phyloP scores from a whole-genome alignment of 2,888 invertebrate genomes.

The Amaurobius ferox region DNA sequence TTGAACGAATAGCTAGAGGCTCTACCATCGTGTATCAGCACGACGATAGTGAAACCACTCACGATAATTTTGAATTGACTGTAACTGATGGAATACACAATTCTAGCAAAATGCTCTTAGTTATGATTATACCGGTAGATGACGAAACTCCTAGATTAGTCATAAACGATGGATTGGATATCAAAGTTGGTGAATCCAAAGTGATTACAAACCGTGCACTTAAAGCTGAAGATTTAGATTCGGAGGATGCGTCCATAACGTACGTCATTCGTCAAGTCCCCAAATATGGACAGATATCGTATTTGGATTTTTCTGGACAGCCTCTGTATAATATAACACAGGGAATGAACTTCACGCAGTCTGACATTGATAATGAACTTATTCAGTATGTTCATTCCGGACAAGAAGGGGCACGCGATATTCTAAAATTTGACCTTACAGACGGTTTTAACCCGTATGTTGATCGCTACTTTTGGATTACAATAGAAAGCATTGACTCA shows the following conservation, averaged over 20 bases:
- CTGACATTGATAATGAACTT: conserved; percentile 76
- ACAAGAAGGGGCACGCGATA: conserved; percentile 76
- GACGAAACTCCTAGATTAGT: conserved; percentile 78
- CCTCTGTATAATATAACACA: conserved; percentile 75
- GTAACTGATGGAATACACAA: conserved; percentile 77
- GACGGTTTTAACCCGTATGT: conserved; percentile 77
- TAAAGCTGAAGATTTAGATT: conserved; percentile 77
- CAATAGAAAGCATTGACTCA: conserved; percentile 77
- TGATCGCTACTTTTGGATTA: conserved; percentile 77
- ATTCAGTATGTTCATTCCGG: conserved; percentile 77
- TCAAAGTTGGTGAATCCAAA: conserved; percentile 76
- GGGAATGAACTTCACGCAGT: conserved; percentile 77
- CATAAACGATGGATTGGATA: conserved; percentile 77
- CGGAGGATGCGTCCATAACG: conserved; percentile 76
- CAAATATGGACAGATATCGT: conserved; percentile 76
- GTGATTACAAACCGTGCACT: conserved; percentile 76
- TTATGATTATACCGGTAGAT: conserved; percentile 77
- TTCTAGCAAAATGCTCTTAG: conserved; percentile 76
- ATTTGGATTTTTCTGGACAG: conserved; percentile 47
- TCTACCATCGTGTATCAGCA: conserved; percentile 78
- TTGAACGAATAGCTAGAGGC: conserved; percentile 76
- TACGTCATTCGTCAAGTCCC: conserved; percentile 77
- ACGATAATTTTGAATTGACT: conserved; percentile 77
- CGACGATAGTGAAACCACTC: conserved; percentile 77
- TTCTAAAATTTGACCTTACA: conserved; percentile 78